Evolutionary conservation across 2,888 invertebrate species (phyloP), one percentile per base, ranked within the genome.

Genomic region (Pterostichus niger): DNA sequence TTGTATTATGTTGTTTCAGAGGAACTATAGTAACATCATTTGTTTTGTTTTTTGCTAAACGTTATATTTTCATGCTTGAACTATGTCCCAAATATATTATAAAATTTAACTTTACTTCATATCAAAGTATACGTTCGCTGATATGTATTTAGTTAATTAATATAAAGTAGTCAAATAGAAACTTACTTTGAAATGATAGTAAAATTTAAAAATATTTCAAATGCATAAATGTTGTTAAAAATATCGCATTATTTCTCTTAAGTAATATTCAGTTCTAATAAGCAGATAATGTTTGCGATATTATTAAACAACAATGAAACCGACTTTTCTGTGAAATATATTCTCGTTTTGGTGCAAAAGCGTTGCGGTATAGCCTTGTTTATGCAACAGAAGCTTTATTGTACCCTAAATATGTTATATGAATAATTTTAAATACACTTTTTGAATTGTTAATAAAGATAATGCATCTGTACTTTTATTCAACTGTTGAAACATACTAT

Each of bases 301-400:
- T 59, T 56, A 59, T 56, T 24, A 6, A 24, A 59, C 24, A 59
- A 31, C 59, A 64, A 13, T 49, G 11, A 64, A 64, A 49, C n/a
- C 0, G n/a, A 49, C 0, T 7, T 2, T 0, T 49, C 49, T 59
- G 59, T 59, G 35, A 64, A 64, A 64, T 35, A 35, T 64, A 71
- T 71, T 71, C 68, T 71, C 68, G 68, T 44, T 71, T 71, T 71
- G 68, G 68, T 71, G 68, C 68, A 71, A 71, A 10, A 17, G 68
- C 68, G 68, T 71, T 71, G 68, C 15, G 68, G 68, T 71, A 44
- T 17, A 44, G 68, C 24, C 68, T 71, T 71, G 15, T 71, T 44
- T 44, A 17, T 71, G 68, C 68, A 71, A 71, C 68, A 40, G 40
- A 44, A 71, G 40, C 68, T 64, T 33, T 64, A 64, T 35, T 59